A percentile compares a stretch with the other conserved stretches of the same genome.
These are phyloP conservation scores for Oscheius myriophilus DNA, from an alignment of 2,888 invertebrate species.

Conservation along the genomic window DNA sequence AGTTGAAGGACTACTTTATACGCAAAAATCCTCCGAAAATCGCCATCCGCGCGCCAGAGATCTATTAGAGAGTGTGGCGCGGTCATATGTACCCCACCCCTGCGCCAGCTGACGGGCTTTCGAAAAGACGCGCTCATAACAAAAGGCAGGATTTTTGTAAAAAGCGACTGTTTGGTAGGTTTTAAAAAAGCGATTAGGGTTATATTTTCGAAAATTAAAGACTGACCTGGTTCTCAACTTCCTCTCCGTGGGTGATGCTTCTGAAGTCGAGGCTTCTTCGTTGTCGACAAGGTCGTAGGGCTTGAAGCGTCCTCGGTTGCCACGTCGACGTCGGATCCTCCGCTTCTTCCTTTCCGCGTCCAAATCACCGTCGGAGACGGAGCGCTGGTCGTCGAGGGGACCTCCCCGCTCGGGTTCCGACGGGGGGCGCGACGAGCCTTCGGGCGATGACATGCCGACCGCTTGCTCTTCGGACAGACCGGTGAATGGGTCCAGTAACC, in stretches of 20 bases:
- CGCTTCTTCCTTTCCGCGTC: constrained; percentile 19
- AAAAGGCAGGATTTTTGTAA: background rate
- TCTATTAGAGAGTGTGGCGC: background rate
- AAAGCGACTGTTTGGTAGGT: background rate
- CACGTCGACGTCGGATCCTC: constrained; percentile 20
- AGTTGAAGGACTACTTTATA: background rate
- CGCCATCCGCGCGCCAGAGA: background rate
- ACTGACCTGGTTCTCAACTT: constrained; percentile 28
- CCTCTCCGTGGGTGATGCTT: constrained; percentile 11
- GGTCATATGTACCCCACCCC: constrained; percentile 26
- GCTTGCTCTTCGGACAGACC: background rate
- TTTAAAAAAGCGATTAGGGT: background rate
- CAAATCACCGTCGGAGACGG: constrained; percentile 25
- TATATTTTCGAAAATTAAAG: constrained; percentile 23
- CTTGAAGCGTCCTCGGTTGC: constrained; percentile 15
- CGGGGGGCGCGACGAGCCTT: constrained; percentile 1
- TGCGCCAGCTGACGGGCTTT: constrained; percentile 10
- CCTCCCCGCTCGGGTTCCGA: constrained; percentile 3
- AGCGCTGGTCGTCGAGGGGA: constrained; percentile 15
- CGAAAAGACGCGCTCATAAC: constrained; percentile 3
- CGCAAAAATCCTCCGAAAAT: background rate
- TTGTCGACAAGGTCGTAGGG: constrained; percentile 29
- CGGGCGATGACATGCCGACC: constrained; percentile 22
- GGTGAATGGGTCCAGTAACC: constrained; percentile 22
- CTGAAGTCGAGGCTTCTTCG: constrained; percentile 5